These are phyloP conservation scores for Drosophila atripex DNA, from an alignment of 2,888 invertebrate genomes.

Conservation along the genomic window DNA sequence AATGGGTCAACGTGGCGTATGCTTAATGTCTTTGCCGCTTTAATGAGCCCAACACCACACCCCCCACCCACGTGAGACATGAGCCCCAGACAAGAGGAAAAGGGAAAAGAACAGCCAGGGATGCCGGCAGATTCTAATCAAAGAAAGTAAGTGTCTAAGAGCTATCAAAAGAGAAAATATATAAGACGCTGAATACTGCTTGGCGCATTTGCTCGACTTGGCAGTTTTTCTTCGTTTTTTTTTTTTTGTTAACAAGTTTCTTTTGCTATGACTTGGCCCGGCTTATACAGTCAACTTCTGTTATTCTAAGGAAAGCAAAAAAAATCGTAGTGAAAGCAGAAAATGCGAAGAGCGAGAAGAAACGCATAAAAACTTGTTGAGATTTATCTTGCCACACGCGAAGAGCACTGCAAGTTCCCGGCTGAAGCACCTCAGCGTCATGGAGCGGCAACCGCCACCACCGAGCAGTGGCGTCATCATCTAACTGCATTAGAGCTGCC, in stretches of 20 bases:
- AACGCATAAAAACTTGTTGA: constrained; percentile 76
- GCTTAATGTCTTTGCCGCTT: constrained; percentile 59
- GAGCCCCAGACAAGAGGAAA: constrained; percentile 1
- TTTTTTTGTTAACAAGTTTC: constrained; percentile 38
- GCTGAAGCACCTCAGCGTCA: constrained; percentile 25
- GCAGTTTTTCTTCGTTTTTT: constrained; percentile 38
- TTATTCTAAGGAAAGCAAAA: constrained; percentile 42
- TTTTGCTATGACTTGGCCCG: constrained; percentile 39
- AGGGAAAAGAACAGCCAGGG: constrained; percentile 32
- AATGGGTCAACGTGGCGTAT: constrained; percentile 70
- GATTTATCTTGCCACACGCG: constrained; percentile 76
- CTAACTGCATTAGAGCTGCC: constrained; percentile 63
- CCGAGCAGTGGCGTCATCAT: constrained; percentile 25
- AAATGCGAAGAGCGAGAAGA: constrained; percentile 30
- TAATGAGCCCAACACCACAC: constrained; percentile 54
- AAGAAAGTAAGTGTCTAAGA: constrained; percentile 49
- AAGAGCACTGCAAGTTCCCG: constrained; percentile 47
- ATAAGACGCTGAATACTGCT: constrained; percentile 51
- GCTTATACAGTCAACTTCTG: constrained; percentile 72
- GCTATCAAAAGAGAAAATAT: constrained; percentile 39
- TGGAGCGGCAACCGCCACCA: constrained; percentile 10
- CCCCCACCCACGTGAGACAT: not conserved
- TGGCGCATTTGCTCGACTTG: constrained; percentile 56
- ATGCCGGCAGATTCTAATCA: constrained; percentile 46
- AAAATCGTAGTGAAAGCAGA: constrained; percentile 24